Percentiles rank a stretch among this genome's conserved stretches.
Evolutionary conservation across 2,797 vertebrate genomes (phyloP).

Genomic region (Argyrosomus regius): DNA sequence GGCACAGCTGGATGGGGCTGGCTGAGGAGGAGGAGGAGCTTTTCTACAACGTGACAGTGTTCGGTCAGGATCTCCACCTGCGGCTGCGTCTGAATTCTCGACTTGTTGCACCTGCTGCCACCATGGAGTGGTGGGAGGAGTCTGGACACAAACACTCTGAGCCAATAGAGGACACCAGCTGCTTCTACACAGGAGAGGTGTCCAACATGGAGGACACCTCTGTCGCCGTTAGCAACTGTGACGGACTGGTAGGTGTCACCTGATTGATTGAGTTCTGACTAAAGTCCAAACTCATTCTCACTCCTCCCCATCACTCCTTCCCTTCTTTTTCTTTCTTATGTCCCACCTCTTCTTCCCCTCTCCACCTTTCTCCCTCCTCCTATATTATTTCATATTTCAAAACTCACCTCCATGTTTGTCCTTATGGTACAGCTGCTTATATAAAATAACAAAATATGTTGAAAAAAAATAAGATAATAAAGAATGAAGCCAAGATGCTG

Average conservation of each 20-base stretch:
- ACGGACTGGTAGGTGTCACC: slow-evolving; percentile 90
- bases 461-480: too few species aligned
- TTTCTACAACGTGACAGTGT: slow-evolving; percentile 95
- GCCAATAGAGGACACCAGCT: slow-evolving; percentile 86
- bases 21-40: slow-evolving; percentile 62
- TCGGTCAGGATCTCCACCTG: slow-evolving; percentile 92
- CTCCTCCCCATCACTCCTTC: too few species aligned
- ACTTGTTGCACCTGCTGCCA: slow-evolving; percentile 91
- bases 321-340: too few species aligned
- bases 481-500: too few species aligned
- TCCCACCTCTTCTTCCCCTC: too few species aligned
- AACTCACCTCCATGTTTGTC: too few species aligned
- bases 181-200: slow-evolving; percentile 93
- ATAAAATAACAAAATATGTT: too few species aligned
- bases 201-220: slow-evolving; percentile 88
- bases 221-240: slow-evolving; percentile 96
- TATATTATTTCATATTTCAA: too few species aligned
- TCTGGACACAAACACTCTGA: slow-evolving; percentile 76
- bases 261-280: too few species aligned
- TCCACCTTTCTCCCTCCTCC: too few species aligned
- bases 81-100: slow-evolving; percentile 88
- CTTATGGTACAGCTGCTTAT: too few species aligned
- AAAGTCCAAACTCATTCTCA: too few species aligned
- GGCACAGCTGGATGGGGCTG: not conserved
- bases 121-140: slow-evolving; percentile 91